phyloP scores from a whole-genome alignment of 2,888 invertebrate genomes.

The Campoletis raptor region DNA sequence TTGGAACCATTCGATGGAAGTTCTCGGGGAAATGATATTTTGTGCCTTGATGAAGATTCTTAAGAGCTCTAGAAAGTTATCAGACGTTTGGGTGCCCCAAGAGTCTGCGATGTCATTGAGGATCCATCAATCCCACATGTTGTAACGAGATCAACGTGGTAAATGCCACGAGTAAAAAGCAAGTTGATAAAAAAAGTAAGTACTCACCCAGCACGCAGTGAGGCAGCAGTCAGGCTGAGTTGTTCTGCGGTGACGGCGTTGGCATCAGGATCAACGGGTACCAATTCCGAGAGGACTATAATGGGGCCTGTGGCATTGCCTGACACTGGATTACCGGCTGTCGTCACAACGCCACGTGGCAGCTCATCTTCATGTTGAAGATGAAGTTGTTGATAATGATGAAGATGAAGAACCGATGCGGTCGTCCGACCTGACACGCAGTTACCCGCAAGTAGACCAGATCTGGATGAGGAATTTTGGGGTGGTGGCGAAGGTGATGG shows the following conservation, averaged over 20 bases:
- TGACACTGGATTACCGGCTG: constrained; percentile 77
- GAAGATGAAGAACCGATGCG: constrained; percentile 86
- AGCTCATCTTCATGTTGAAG: constrained; percentile 86
- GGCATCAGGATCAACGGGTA: constrained; percentile 88
- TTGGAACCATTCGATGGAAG: neutral
- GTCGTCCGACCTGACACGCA: constrained; percentile 86
- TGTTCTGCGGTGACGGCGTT: constrained; percentile 76
- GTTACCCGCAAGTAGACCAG: constrained; percentile 84
- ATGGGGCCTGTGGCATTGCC: constrained; percentile 87
- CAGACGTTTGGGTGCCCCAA: neutral
- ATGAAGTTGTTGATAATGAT: constrained; percentile 86
- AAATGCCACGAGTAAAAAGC: neutral
- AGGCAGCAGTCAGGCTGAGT: constrained; percentile 77
- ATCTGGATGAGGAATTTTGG: constrained; percentile 86
- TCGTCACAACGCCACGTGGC: constrained; percentile 81
- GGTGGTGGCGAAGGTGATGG: constrained; percentile 84
- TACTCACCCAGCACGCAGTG: constrained; percentile 82
- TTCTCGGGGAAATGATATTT: neutral
- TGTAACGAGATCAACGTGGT: neutral
- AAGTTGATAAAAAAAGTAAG: neutral
- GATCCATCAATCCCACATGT: neutral
- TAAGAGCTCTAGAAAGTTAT: neutral
- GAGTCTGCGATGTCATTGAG: neutral
- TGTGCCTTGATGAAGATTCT: neutral
- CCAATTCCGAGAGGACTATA: constrained; percentile 90